Evolutionary conservation across 1,140 invertebrate genomes (phyloP).

Genomic region (Bicyclus anynana): DNA sequence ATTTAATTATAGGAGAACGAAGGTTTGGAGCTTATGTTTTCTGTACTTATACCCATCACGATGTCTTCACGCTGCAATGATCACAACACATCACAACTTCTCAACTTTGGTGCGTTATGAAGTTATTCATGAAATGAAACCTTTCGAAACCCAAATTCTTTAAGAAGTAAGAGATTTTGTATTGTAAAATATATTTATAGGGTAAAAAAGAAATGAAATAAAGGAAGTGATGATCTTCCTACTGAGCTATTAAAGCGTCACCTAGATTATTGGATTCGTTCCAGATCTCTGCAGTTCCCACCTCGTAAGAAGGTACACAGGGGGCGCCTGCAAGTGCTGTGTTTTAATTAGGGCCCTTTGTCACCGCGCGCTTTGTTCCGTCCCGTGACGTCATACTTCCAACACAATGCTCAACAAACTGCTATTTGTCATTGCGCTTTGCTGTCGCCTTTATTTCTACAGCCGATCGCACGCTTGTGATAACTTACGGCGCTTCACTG

Average conservation of each 20-base stretch:
- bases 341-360: conserved; percentile 16
- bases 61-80: no score
- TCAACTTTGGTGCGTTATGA: no score
- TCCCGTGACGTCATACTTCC: conserved; percentile 3
- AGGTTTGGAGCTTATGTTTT: no score
- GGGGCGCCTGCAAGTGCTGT: conserved; percentile 14
- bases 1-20: no score
- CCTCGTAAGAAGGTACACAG: conserved; percentile 1
- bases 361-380: conserved; percentile 7
- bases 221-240: no score
- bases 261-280: not conserved
- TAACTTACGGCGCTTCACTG: not conserved
- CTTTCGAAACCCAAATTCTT: no score
- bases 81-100: no score
- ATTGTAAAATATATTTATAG: no score
- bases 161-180: no score
- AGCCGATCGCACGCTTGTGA: not conserved
- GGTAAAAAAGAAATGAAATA: no score
- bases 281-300: not conserved
- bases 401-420: conserved; percentile 14
- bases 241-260: not conserved
- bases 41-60: no score
- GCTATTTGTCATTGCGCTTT: conserved; percentile 9
- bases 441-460: not conserved
- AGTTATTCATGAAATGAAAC: no score